Evolutionary conservation across 2,113 vertebrate genomes (phyloP).

Genomic region (crab-eating macaque (Macaca fascicularis)): T2T-MFA8v1.1 NC_088385.1:122253501-122254000

Average conservation of each 20-base stretch:
- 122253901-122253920: neutral
- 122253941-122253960: neutral
- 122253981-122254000: too few relatives aligned
- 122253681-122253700: neutral
- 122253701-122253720: neutral
- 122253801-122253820: too few relatives aligned
- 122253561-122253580: accelerated
- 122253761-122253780: accelerated
- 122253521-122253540: neutral
- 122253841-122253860: neutral
- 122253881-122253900: accelerated
- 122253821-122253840: neutral
- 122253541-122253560: neutral
- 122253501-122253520: accelerated
- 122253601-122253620: neutral
- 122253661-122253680: neutral
- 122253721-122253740: neutral
- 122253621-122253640: neutral
- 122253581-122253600: neutral
- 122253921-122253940: neutral
- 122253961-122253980: neutral
- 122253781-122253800: accelerated
- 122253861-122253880: accelerated
- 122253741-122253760: neutral
- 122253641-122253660: neutral